Conservation (phyloP, 2,113 vertebrate species). For the Bostrychus sinensis region DNA sequence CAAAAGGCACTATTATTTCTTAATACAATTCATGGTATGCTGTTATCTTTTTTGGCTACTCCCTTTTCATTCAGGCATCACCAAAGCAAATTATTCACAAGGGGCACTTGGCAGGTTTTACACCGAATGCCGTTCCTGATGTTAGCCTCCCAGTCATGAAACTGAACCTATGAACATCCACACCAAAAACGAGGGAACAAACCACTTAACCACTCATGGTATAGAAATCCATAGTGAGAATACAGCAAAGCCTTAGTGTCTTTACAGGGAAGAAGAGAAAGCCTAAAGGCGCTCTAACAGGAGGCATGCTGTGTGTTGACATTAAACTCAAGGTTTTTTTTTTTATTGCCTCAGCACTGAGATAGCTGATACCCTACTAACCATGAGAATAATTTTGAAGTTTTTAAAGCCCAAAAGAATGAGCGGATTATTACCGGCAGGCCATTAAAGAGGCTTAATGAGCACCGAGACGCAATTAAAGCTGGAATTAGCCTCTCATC, state of each 20-base stretch:
- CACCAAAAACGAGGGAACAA: background rate
- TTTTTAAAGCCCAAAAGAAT: constrained; percentile 67
- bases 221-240: constrained; percentile 10
- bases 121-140: too few species aligned
- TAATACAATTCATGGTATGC: background rate
- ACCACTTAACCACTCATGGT: background rate
- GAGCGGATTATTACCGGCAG: constrained; percentile 75
- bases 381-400: constrained; percentile 53
- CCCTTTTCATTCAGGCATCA: too few species aligned
- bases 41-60: too few species aligned
- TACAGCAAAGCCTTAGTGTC: background rate
- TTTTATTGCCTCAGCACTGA: constrained; percentile 38
- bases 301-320: constrained; percentile 31
- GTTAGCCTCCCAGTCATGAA: background rate
- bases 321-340: constrained; percentile 44
- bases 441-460: constrained; percentile 79
- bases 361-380: constrained; percentile 56
- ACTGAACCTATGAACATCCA: background rate
- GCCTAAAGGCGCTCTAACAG: constrained; percentile 22
- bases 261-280: constrained; percentile 8
- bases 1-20: background rate
- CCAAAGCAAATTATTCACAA: too few species aligned
- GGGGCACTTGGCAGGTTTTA: too few species aligned
- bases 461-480: constrained; percentile 81
- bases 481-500: constrained; percentile 78